Base-by-base conservation (phyloP, 2,888 invertebrate species). In the Lithophane socia region DNA sequence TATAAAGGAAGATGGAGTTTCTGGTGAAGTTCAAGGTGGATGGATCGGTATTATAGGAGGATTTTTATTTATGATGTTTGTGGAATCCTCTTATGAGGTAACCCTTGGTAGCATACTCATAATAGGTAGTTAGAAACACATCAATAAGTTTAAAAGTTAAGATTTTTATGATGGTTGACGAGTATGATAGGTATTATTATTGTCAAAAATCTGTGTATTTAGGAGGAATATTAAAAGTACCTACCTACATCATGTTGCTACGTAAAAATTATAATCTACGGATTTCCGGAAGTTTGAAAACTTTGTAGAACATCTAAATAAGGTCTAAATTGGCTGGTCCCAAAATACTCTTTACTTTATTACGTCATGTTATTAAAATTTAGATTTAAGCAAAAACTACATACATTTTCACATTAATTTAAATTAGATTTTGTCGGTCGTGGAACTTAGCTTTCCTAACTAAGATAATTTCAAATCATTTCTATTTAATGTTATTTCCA, bases 61-160 rank as follows among this genome's bases (percentile, higher is more conserved):
- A 83, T 69, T 76, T 52, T 80, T 80, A 69, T 84, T 74, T 72
- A 69, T 68, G 75, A 71, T 68, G 47, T 65, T 73, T 73, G 47
- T 16, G 80, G 66, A 67, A 80, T 66, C 60, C 67, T 79, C 63
- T 61, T 77, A 75, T n/a, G 37, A n/a, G 74, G 18, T 49, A 58
- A 49, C 42, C 29, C 44, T 54, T 37, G n/a, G 24, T 54, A 4
- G n/a, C 29, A 42, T 18, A 29, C 24, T 37, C 18, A 13, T 52
- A 56, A 66, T 63, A 44, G 24, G 37, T 76, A 3, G 3, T 60
- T 49, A 37, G 16, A 71, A 42, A 67, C 24, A 24, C 24, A 69
- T 44, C 18, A 47, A 29, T 61, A 24, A n/a, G n/a, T 8, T 21
- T 21, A 21, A 8, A 21, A 21, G 8, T 44, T 9, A 12, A n/a